Evolutionary conservation across 2,888 invertebrate genomes (phyloP), one percentile per base, ranked within the genome.

Genomic region (Melanchra persicariae): DNA sequence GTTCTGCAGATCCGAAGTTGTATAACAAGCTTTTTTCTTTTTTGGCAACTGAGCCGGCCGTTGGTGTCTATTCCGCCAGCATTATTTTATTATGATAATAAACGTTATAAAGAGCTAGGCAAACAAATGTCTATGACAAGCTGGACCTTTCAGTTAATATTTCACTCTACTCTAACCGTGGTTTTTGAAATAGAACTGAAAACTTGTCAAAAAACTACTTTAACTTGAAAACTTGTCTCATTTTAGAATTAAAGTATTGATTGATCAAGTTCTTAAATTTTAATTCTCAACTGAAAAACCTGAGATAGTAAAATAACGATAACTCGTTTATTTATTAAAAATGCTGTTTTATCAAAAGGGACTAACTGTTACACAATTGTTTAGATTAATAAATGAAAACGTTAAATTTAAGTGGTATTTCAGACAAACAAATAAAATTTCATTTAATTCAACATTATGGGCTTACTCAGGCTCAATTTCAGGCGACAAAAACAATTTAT

Each of bases 401-500:
- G 1, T 43, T 51, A 52, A 60, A 9, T 73, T 54, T 49, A 22
- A 34, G 24, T 26, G 24, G 12, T n/a, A 17, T 45, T 4, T 37
- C 9, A 45, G 19, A 37, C 24, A 34, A 22, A n/a, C 45, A 49
- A 59, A 58, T 19, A 12, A 40, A 52, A 9, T 19, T 51, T 34
- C 1, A 34, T 54, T 40, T 17, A 52, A 63, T 24, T 15, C 47
- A 49, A 61, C n/a, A 61, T 19, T 51, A 68, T 9, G 22, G 12
- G 5, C 37, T 51, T 9, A 24, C 15, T 61, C 10, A 30, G 9
- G 17, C 19, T 62, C 7, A 15, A 51, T 60, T 74, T 60, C 26
- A 49, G n/a, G 0, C 24, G 6, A 24, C 9, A 17, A 54, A 49
- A 34, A 12, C 9, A 51, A 59, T 61, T 26, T 49, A 64, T 64